phyloP scores from a whole-genome alignment of 1,140 invertebrate genomes.

The Temnothorax curvispinosus region DNA sequence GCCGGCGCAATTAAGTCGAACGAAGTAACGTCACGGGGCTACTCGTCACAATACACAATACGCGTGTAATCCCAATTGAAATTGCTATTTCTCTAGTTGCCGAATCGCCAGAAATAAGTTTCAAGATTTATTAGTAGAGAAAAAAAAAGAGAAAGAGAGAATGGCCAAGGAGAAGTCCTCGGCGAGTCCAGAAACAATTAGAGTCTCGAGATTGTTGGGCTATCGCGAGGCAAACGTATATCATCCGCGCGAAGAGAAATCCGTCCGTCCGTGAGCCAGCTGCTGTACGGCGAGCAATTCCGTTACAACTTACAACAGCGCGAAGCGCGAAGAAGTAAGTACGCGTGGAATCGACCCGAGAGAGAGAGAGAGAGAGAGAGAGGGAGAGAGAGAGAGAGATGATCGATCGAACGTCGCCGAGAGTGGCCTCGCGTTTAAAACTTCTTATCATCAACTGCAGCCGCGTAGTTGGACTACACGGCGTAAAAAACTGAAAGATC shows the following conservation, averaged over 20 bases:
- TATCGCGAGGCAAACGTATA: slow-evolving; percentile 55
- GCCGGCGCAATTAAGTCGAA: neutral
- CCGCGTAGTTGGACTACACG: neutral
- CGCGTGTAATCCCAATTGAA: neutral
- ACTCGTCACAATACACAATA: neutral
- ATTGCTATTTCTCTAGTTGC: neutral
- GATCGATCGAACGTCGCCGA: neutral
- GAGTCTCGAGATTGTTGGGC: slow-evolving; percentile 37
- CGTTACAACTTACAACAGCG: neutral
- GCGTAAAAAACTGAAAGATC: neutral
- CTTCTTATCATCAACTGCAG: neutral
- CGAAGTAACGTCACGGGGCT: neutral
- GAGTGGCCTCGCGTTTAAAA: neutral
- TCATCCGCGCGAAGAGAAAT: slow-evolving; percentile 64
- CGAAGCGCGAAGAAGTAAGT: neutral
- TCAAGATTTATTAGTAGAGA: neutral
- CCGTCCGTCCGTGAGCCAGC: neutral
- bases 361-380: no score
- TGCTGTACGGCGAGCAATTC: neutral
- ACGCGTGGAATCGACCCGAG: neutral
- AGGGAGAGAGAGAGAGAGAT: neutral
- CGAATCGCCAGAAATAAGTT: neutral
- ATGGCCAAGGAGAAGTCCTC: slow-evolving; percentile 54
- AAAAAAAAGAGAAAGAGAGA: neutral
- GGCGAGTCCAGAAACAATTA: slow-evolving; percentile 55